A percentile compares a stretch with the other conserved stretches of the same genome.
Conservation (phyloP, 2,888 invertebrate species). For the Gymnosoma rotundatum region DNA sequence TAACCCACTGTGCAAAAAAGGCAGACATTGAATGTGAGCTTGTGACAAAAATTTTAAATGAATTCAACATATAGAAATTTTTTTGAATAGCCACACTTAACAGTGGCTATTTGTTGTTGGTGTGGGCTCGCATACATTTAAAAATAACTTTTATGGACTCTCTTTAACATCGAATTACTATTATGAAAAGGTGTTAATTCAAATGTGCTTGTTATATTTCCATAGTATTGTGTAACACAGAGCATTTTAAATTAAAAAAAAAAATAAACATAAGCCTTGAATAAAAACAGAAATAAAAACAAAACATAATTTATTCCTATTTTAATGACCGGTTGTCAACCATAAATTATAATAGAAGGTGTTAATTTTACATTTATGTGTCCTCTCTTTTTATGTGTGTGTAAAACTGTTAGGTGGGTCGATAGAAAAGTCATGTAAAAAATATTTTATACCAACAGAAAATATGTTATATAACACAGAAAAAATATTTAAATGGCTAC, state of each 20-base stretch:
- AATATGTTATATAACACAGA: too few species aligned
- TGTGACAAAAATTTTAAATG: background rate
- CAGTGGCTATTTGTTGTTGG: background rate
- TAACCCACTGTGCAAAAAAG: background rate
- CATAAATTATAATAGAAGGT: slow-evolving; percentile 37
- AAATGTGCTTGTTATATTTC: background rate
- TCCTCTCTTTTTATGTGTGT: background rate
- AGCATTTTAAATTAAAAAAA: slow-evolving; percentile 12
- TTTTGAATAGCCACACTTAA: background rate
- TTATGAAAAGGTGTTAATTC: slow-evolving; percentile 24
- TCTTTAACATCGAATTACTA: background rate
- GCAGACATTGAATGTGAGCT: background rate
- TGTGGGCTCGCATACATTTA: too few species aligned
- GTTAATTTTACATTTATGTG: slow-evolving; percentile 28
- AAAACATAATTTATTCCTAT: slow-evolving; percentile 23
- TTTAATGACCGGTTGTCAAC: slow-evolving; percentile 52
- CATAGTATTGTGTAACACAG: background rate
- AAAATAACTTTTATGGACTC: background rate
- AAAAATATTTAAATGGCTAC: too few species aligned
- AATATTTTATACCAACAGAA: too few species aligned
- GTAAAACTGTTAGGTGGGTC: too few species aligned
- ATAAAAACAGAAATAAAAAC: slow-evolving; percentile 1
- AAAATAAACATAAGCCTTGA: background rate
- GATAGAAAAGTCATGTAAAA: too few species aligned
- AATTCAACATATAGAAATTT: background rate